Evolutionary conservation across 2,113 vertebrate genomes (phyloP).

Genomic region (Paradoxurus hermaphroditus): DNA sequence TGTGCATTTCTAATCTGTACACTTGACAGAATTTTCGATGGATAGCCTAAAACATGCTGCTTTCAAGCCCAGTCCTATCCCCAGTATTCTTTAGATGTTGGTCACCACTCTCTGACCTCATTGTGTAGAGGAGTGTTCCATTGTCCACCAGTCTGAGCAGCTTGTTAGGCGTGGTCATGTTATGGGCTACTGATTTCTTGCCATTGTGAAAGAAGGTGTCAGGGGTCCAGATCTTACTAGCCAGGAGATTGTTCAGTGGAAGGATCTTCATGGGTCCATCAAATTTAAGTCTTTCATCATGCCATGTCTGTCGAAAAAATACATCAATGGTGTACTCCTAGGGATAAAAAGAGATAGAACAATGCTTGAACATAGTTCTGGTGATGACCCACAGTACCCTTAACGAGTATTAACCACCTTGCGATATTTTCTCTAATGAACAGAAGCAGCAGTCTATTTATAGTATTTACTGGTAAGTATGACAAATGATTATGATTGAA

Average conservation of each 20-base stretch:
- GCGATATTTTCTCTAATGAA: constrained; percentile 1
- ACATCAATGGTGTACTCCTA: constrained; percentile 99
- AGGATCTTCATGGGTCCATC: constrained; percentile 98
- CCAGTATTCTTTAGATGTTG: neutral
- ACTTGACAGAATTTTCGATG: neutral
- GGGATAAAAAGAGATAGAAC: constrained; percentile 31
- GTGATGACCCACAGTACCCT: neutral
- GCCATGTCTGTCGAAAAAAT: constrained; percentile 99
- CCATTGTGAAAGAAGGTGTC: constrained; percentile 99
- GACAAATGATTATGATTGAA: neutral
- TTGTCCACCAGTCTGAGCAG: constrained; percentile 95
- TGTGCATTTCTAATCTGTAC: neutral
- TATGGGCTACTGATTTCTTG: constrained; percentile 98
- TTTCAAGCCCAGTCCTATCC: neutral
- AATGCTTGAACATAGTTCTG: neutral
- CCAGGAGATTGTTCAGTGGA: constrained; percentile 96
- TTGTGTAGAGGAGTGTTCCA: constrained; percentile 97
- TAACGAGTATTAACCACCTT: neutral
- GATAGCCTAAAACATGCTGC: neutral
- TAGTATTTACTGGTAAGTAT: neutral
- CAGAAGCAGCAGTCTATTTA: neutral
- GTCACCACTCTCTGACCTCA: constrained; percentile 87
- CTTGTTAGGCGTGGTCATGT: constrained; percentile 99
- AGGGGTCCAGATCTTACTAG: constrained; percentile 99
- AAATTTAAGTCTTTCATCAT: constrained; percentile 96